Evolutionary conservation across 1,140 invertebrate species (phyloP).

Genomic region (Penaeus indicus): DNA sequence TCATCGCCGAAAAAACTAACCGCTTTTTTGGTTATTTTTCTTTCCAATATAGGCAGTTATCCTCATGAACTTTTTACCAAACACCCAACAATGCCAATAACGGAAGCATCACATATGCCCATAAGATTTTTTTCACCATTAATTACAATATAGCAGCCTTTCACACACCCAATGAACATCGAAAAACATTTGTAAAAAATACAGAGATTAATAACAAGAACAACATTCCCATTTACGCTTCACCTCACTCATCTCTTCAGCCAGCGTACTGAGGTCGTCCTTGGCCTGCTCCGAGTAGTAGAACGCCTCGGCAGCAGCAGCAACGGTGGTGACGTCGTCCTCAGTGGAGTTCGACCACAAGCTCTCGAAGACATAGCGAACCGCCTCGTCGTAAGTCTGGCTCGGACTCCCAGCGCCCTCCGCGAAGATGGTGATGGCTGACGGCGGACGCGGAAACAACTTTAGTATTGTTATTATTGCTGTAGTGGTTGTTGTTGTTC

Average conservation of each 20-base stretch:
- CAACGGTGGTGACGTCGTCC: neutral
- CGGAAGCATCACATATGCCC: too few species aligned
- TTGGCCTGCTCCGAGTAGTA: conserved; percentile 25
- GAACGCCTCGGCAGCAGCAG: neutral
- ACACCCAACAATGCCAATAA: too few species aligned
- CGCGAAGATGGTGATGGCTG: conserved; percentile 35
- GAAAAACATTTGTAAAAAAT: too few species aligned
- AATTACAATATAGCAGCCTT: too few species aligned
- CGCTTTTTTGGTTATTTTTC: too few species aligned
- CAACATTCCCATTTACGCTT: neutral
- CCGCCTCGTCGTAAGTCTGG: conserved; percentile 28
- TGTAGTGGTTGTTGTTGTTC: neutral
- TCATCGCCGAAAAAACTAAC: too few species aligned
- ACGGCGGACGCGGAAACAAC: neutral
- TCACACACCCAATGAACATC: too few species aligned
- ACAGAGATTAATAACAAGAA: too few species aligned
- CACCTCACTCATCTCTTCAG: conserved; percentile 55
- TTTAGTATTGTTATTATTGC: neutral
- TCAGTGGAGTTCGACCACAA: conserved; percentile 39
- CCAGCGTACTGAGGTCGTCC: conserved; percentile 27
- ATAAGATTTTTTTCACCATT: too few species aligned
- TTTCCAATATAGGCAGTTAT: too few species aligned
- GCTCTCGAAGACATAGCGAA: conserved; percentile 32
- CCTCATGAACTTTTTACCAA: too few species aligned
- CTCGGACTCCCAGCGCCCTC: conserved; percentile 6